Evolutionary conservation across 2,113 vertebrate species (phyloP).

Genomic region (Phrynocephalus versicolor): DNA sequence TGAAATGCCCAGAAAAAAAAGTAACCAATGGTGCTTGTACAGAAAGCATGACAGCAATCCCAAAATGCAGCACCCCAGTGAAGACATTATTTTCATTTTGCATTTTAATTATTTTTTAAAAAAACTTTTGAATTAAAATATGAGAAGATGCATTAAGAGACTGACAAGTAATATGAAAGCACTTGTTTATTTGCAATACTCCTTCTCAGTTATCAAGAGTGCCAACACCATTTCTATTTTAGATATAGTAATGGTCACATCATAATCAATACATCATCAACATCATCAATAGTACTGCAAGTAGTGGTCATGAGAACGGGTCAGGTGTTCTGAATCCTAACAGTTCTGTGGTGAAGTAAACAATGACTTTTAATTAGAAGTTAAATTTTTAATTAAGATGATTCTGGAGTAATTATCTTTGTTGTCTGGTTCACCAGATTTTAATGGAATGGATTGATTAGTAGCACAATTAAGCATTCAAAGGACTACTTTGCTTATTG

Average conservation of each 20-base stretch:
- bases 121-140: too few species aligned
- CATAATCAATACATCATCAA: slow-evolving; percentile 18
- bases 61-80: slow-evolving; percentile 26
- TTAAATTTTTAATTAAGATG: slow-evolving; percentile 94
- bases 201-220: slow-evolving; percentile 58
- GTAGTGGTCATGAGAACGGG: slow-evolving; percentile 68
- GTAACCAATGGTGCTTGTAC: too few species aligned
- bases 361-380: slow-evolving; percentile 91
- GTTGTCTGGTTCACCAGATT: slow-evolving; percentile 86
- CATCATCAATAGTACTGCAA: neutral
- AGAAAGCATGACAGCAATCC: slow-evolving; percentile 28
- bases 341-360: slow-evolving; percentile 87
- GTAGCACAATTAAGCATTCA: slow-evolving; percentile 84
- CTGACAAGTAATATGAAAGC: slow-evolving; percentile 39
- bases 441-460: slow-evolving; percentile 92
- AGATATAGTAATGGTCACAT: slow-evolving; percentile 43
- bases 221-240: slow-evolving; percentile 42
- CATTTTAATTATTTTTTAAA: slow-evolving; percentile 38
- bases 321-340: slow-evolving; percentile 81
- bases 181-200: slow-evolving; percentile 59
- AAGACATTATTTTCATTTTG: slow-evolving; percentile 17
- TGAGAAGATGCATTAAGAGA: slow-evolving; percentile 40
- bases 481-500: slow-evolving; percentile 70
- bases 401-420: slow-evolving; percentile 87
- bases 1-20: too few species aligned